Conservation (phyloP, 2,113 vertebrate species). For the Oryzias woworae region DNA sequence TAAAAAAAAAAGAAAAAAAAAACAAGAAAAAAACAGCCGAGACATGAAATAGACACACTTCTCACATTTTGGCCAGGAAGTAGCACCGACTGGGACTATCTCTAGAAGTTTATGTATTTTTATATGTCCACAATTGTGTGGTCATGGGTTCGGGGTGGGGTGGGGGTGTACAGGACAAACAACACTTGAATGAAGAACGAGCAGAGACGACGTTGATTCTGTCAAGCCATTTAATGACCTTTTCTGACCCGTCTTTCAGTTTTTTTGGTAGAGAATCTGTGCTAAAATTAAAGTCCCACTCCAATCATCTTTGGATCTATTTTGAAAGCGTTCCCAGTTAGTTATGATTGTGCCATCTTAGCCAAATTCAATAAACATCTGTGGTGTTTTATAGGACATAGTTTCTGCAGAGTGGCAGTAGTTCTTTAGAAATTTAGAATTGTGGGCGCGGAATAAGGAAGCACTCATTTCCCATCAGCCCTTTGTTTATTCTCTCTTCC, state of each 20-base stretch:
- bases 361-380: too few relatives aligned
- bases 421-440: too few relatives aligned
- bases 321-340: too few relatives aligned
- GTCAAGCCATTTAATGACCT: background rate
- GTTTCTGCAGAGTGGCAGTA: too few relatives aligned
- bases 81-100: conserved; percentile 17
- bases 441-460: too few relatives aligned
- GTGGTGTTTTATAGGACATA: too few relatives aligned
- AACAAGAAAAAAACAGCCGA: conserved; percentile 7
- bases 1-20: background rate
- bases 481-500: too few relatives aligned
- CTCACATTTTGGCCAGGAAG: conserved; percentile 13
- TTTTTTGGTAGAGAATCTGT: conserved; percentile 6
- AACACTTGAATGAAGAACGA: conserved; percentile 14
- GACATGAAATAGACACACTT: conserved; percentile 16
- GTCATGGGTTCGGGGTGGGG: background rate
- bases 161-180: background rate
- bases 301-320: too few relatives aligned
- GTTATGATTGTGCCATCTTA: too few relatives aligned
- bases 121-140: conserved; percentile 18
- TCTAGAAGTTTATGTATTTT: conserved; percentile 26
- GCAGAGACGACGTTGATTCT: conserved; percentile 6
- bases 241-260: too few relatives aligned
- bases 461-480: too few relatives aligned
- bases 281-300: conserved; percentile 4